Percentiles rank a stretch among this genome's conserved stretches.
Conservation (phyloP, 2,113 vertebrate genomes). For the Oncorhynchus clarkii region DNA sequence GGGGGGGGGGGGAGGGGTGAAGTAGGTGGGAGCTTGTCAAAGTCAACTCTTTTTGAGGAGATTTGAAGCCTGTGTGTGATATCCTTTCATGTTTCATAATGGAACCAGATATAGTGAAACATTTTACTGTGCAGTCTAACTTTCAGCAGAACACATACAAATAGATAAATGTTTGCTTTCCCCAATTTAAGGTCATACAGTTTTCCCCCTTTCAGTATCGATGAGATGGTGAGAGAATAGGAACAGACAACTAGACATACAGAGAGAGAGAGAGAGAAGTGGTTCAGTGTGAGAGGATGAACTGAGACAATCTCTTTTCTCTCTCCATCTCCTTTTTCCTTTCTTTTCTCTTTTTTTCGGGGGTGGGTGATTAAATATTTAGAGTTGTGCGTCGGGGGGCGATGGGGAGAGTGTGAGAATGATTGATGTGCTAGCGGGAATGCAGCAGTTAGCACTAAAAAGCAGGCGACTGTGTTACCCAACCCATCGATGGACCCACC, state of each 20-base stretch:
- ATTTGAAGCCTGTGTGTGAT: no score
- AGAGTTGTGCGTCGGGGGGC: slow-evolving; percentile 62
- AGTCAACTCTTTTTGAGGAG: no score
- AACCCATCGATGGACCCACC: slow-evolving; percentile 79
- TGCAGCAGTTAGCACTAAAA: slow-evolving; percentile 82
- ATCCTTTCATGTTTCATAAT: no score
- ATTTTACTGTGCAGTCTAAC: no score
- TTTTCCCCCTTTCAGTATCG: no score
- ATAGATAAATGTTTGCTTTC: no score
- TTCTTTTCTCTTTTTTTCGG: neutral
- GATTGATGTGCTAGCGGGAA: slow-evolving; percentile 70
- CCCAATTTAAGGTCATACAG: no score
- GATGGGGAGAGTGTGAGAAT: slow-evolving; percentile 75
- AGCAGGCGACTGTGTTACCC: slow-evolving; percentile 76
- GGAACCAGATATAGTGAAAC: no score
- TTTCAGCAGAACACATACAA: no score
- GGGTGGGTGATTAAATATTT: slow-evolving; percentile 77
- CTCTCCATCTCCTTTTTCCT: slow-evolving; percentile 25
- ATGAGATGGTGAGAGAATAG: neutral
- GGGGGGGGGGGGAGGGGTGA: neutral
- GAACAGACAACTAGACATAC: neutral
- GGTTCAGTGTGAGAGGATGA: neutral
- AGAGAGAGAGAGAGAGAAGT: neutral
- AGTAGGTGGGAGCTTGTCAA: no score
- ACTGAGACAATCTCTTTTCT: slow-evolving; percentile 14